Evolutionary conservation across 2,113 vertebrate species (phyloP).

Genomic region (Centrocercus urophasianus): DNA sequence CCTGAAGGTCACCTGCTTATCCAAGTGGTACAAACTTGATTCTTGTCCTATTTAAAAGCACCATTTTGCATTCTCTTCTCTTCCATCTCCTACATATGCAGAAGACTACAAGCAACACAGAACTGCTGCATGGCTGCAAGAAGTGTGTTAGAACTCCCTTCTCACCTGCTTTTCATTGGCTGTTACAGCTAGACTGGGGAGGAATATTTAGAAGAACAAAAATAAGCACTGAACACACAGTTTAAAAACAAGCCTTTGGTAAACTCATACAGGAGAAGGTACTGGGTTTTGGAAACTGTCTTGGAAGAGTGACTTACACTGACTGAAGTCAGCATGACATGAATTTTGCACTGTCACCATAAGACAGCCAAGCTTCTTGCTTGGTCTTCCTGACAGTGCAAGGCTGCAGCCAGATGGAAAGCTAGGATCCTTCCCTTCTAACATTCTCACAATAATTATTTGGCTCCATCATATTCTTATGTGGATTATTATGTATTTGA

Average conservation of each 20-base stretch:
- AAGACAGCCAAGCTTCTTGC: not conserved
- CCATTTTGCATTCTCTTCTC: not conserved
- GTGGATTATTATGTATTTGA: not conserved
- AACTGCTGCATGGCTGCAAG: not conserved
- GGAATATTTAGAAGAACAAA: not conserved
- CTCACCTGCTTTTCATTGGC: not conserved
- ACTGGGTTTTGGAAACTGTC: not conserved
- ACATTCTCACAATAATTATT: not conserved
- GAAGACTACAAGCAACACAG: not conserved
- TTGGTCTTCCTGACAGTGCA: not conserved
- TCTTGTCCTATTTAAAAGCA: not conserved
- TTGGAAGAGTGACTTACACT: not conserved
- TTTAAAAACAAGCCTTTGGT: not conserved
- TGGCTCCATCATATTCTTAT: not conserved
- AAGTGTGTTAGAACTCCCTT: not conserved
- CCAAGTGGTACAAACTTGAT: not conserved
- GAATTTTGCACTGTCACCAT: not conserved
- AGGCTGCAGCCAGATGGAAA: not conserved
- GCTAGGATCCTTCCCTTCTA: not conserved
- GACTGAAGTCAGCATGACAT: not conserved
- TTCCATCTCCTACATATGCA: not conserved
- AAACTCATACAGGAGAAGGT: not conserved
- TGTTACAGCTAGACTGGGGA: not conserved
- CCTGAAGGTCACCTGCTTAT: not conserved
- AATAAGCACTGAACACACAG: not conserved